A percentile compares a stretch with the other conserved stretches of the same genome.
Conservation (phyloP, 1,140 invertebrate species). For the Drosophila asahinai region DNA sequence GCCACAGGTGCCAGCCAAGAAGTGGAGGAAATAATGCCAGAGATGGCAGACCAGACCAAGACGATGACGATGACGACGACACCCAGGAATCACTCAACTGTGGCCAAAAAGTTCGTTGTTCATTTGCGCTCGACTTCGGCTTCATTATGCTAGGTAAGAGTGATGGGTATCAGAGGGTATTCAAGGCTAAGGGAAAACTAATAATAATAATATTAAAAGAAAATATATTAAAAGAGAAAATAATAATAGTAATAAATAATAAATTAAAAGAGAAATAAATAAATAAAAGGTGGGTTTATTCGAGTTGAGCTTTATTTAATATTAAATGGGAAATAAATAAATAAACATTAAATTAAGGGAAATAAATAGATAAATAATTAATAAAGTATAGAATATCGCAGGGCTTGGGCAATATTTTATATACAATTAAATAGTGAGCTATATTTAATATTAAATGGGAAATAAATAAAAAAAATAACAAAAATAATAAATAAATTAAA, state of each 20-base stretch:
- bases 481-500: no score
- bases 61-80: slow-evolving; percentile 64
- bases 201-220: background rate
- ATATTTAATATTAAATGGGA: no score
- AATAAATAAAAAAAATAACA: no score
- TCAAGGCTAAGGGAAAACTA: background rate
- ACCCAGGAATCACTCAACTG: slow-evolving; percentile 80
- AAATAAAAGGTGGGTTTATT: no score
- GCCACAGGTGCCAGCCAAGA: slow-evolving; percentile 59
- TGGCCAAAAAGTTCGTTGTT: slow-evolving; percentile 80
- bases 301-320: no score
- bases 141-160: slow-evolving; percentile 40
- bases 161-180: background rate
- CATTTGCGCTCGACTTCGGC: slow-evolving; percentile 69
- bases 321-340: background rate
- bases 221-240: no score
- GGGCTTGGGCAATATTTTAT: no score
- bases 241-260: no score
- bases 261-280: no score
- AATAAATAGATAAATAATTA: no score
- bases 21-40: slow-evolving; percentile 34
- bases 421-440: no score
- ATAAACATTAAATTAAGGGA: background rate
- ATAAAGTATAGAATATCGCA: no score
- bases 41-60: slow-evolving; percentile 13